Percentiles rank a stretch among this genome's conserved stretches.
phyloP scores from a whole-genome alignment of 2,888 invertebrate genomes.

The Macrosiphum euphorbiae region DNA sequence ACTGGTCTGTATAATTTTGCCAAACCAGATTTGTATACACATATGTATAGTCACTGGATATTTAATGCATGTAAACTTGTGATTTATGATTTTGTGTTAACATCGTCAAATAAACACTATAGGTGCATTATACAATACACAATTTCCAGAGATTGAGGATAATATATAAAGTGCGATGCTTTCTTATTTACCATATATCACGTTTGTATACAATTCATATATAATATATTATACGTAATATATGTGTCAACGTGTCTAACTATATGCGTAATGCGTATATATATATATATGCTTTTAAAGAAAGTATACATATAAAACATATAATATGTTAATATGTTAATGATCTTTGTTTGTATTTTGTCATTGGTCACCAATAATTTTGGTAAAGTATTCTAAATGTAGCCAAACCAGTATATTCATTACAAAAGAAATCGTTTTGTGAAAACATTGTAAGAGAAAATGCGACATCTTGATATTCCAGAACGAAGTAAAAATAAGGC shows the following conservation, averaged over 20 bases:
- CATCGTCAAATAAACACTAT: constrained; percentile 45
- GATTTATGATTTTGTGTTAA: constrained; percentile 53
- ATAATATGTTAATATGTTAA: constrained; percentile 30
- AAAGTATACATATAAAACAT: constrained; percentile 19
- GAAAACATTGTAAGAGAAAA: constrained; percentile 61
- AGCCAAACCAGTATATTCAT: constrained; percentile 59
- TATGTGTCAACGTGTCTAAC: background rate
- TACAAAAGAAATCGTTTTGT: constrained; percentile 63
- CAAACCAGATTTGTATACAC: constrained; percentile 20
- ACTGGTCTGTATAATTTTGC: constrained; percentile 13
- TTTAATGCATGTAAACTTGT: background rate
- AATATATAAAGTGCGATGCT: constrained; percentile 20
- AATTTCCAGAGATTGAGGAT: constrained; percentile 44
- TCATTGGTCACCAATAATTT: constrained; percentile 44
- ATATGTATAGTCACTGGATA: background rate
- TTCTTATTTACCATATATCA: constrained; percentile 28
- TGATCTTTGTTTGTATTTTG: background rate
- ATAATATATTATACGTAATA: background rate
- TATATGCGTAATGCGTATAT: background rate
- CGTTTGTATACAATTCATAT: background rate
- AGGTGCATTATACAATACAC: background rate
- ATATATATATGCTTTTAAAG: background rate
- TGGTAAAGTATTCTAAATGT: constrained; percentile 37
- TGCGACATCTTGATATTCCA: constrained; percentile 64
- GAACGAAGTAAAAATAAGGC: constrained; percentile 62